Evolutionary conservation across 2,113 vertebrate genomes (phyloP).

Genomic region (Notarius lentiginosus): DNA sequence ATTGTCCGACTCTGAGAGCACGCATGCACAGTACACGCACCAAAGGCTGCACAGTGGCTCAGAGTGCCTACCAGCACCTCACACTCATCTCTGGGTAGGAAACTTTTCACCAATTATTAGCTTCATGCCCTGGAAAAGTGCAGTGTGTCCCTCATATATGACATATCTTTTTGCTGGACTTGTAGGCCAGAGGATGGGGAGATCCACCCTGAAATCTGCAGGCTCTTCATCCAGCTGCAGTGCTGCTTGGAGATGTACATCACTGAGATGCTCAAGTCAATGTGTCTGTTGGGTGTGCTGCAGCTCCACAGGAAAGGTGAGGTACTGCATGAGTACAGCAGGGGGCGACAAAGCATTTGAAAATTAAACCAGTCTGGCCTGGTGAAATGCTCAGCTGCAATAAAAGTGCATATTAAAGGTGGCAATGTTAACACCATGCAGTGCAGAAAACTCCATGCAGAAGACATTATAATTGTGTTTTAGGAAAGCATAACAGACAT

Average conservation of each 20-base stretch:
- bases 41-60: slow-evolving; percentile 89
- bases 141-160: background rate
- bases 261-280: slow-evolving; percentile 96
- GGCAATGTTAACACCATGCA: slow-evolving; percentile 7
- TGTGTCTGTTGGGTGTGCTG: slow-evolving; percentile 92
- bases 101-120: background rate
- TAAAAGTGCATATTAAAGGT: background rate
- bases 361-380: background rate
- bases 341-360: slow-evolving; percentile 53
- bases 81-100: slow-evolving; percentile 87
- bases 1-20: slow-evolving; percentile 82
- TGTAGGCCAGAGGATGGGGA: slow-evolving; percentile 92
- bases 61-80: slow-evolving; percentile 88
- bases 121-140: background rate
- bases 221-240: slow-evolving; percentile 94
- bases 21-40: slow-evolving; percentile 91
- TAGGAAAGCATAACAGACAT: background rate
- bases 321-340: slow-evolving; percentile 43
- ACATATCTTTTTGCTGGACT: background rate
- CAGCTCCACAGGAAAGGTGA: slow-evolving; percentile 95
- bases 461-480: background rate
- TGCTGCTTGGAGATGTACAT: slow-evolving; percentile 99
- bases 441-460: background rate
- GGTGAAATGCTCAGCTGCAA: background rate
- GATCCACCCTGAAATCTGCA: slow-evolving; percentile 94